phyloP scores from a whole-genome alignment of 1,140 invertebrate species.

The Chymomyza costata region DNA sequence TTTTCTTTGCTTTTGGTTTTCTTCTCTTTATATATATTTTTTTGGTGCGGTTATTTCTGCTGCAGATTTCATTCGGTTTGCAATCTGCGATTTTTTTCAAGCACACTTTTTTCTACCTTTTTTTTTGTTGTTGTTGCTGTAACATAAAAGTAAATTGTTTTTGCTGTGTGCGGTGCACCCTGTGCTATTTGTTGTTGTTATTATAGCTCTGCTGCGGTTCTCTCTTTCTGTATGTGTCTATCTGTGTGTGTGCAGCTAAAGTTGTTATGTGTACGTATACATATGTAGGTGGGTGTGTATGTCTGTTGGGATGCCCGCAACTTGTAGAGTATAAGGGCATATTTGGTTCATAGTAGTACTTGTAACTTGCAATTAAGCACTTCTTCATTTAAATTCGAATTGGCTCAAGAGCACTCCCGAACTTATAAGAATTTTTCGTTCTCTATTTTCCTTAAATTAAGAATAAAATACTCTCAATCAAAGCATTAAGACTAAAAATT shows the following conservation, averaged over 20 bases:
- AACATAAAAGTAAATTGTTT: conserved; percentile 63
- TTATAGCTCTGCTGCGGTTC: not conserved
- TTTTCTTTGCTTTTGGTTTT: conserved; percentile 6
- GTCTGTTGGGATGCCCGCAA: conserved; percentile 10
- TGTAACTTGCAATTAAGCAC: too few relatives aligned
- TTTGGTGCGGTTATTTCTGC: conserved; percentile 54
- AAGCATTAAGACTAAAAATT: too few relatives aligned
- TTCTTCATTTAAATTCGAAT: too few relatives aligned
- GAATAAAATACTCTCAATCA: too few relatives aligned
- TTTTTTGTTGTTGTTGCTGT: conserved; percentile 11
- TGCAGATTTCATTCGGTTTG: conserved; percentile 66
- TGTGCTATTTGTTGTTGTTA: too few relatives aligned
- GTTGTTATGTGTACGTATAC: conserved; percentile 9
- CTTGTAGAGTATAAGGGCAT: too few relatives aligned
- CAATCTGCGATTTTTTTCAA: conserved; percentile 37
- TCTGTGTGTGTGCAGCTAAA: not conserved
- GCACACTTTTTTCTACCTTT: conserved; percentile 5
- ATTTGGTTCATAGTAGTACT: too few relatives aligned
- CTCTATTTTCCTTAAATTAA: too few relatives aligned
- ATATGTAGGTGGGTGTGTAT: conserved; percentile 8
- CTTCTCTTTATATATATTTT: conserved; percentile 7
- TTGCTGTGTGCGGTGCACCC: not conserved
- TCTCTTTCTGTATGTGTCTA: not conserved
- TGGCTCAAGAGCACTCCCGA: too few relatives aligned
- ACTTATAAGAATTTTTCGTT: too few relatives aligned